These are phyloP conservation scores for Phataginus tetradactyla DNA, from an alignment of 2,797 vertebrate species.

Conservation along the genomic window DNA sequence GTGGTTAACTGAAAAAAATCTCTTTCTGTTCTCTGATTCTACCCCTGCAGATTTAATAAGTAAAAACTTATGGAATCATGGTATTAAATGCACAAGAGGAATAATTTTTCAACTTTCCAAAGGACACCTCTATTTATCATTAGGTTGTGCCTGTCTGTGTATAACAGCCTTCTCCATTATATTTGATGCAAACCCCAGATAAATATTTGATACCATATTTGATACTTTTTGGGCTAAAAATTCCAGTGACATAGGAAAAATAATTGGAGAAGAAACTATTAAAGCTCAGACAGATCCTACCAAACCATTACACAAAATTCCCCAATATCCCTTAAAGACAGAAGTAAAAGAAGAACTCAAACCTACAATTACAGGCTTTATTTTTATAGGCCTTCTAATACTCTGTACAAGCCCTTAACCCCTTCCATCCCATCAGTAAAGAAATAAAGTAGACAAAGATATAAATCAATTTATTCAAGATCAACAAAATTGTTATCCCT, in stretches of 20 bases:
- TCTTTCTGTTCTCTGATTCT: background rate
- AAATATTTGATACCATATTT: background rate
- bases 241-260: background rate
- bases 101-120: background rate
- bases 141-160: background rate
- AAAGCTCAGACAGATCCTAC: background rate
- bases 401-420: fast-evolving
- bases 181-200: background rate
- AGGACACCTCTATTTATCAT: background rate
- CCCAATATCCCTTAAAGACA: background rate
- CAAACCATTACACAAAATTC: background rate
- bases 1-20: background rate
- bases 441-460: background rate
- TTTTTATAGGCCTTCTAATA: background rate
- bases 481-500: background rate
- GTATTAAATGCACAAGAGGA: background rate
- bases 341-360: background rate
- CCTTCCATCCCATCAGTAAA: background rate
- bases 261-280: background rate
- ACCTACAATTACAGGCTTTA: background rate
- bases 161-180: background rate
- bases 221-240: background rate
- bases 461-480: background rate
- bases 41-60: background rate
- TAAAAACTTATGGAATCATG: background rate